Evolutionary conservation across 2,888 invertebrate species (phyloP), one percentile per base, ranked within the genome.

Genomic region (Andrena fulva): DNA sequence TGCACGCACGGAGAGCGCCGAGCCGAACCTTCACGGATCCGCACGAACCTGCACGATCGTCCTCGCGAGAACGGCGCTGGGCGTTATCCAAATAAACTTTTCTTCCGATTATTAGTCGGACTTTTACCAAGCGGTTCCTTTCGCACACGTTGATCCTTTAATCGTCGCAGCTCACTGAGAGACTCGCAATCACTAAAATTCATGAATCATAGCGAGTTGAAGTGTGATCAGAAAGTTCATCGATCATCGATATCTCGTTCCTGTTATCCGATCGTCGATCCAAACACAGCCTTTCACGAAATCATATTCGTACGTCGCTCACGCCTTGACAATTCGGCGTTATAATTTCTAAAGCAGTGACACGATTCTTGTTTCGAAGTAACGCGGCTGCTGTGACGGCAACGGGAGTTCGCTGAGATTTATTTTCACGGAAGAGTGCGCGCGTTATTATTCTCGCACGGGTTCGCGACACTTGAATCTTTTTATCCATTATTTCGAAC

Each of bases 11-110:
- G 78, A 80, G 77, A 68, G 64, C 64, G 79, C 81, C 54, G 70
- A 78, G 59, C 87, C 89, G 89, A 89, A 16, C 33, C 24, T 0
- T 2, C n/a, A 10, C 89, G 89, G 67, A 85, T 27, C 48, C 70
- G 50, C 78, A 83, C 88, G 88, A 89, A 86, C 75, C 50, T 73
- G 71, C 78, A 86, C 88, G 88, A 88, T 75, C 79, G 64, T 74
- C 54, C 64, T 68, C 68, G 56, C 69, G 48, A 64, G 75, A 72
- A 73, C 56, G 56, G 73, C 54, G 31, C 56, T 76, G 77, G 82
- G 82, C 76, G 82, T 78, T 76, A 82, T 82, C 72, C 72, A 67
- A 82, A 77, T 31, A 73, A 79, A 80, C 50, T 80, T 79, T 79
- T 80, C 62, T 68, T 68, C 35, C 66, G 42, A 48, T 79, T 73